Conservation (phyloP, 2,888 invertebrate genomes). For the Caenorhabditis japonica region DNA sequence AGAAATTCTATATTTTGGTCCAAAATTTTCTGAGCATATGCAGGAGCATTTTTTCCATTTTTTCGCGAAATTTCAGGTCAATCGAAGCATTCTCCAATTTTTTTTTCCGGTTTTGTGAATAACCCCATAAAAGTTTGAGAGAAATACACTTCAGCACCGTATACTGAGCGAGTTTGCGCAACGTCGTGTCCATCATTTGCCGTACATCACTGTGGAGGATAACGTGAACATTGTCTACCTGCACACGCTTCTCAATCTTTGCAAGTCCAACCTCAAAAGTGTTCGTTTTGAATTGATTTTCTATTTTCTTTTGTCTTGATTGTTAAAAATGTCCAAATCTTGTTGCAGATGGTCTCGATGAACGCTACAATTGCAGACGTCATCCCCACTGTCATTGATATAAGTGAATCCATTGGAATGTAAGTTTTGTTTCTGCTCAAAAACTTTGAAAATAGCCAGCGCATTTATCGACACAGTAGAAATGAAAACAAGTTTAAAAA, state of each 20-base stretch:
- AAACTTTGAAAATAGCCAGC: too few relatives aligned
- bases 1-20: too few relatives aligned
- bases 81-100: too few relatives aligned
- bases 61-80: too few relatives aligned
- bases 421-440: not conserved
- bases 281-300: not conserved
- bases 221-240: slow-evolving; percentile 28
- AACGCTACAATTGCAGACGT: slow-evolving; percentile 19
- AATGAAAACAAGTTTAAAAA: too few relatives aligned
- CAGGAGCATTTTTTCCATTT: too few relatives aligned
- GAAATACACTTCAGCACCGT: slow-evolving; percentile 29
- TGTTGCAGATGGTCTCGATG: slow-evolving; percentile 11
- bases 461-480: too few relatives aligned
- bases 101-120: too few relatives aligned
- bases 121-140: too few relatives aligned
- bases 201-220: slow-evolving; percentile 18
- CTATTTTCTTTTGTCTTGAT: too few relatives aligned
- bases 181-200: not conserved
- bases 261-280: slow-evolving; percentile 3
- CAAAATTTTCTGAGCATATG: too few relatives aligned
- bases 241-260: slow-evolving; percentile 16
- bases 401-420: slow-evolving; percentile 1
- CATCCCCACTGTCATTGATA: slow-evolving; percentile 13
- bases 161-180: slow-evolving; percentile 24
- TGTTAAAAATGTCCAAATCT: too few relatives aligned